Conservation (phyloP, 2,888 invertebrate genomes). For the Tromatobia lineatoria region DNA sequence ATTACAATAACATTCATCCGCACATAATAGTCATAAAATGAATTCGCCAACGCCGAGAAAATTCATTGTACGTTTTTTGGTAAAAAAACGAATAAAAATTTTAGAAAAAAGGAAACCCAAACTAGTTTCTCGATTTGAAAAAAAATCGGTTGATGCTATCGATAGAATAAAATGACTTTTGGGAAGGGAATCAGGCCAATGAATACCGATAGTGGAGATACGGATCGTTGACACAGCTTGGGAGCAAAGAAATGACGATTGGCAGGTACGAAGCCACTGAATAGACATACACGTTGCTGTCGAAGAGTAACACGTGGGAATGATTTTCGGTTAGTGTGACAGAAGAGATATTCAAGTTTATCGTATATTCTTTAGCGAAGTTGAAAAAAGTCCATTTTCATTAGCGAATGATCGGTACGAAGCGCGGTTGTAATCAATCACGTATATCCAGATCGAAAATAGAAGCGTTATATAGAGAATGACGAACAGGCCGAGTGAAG, state of each 20-base stretch:
- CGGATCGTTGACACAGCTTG: slow-evolving; percentile 14
- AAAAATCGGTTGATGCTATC: background rate
- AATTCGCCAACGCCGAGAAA: too few relatives aligned
- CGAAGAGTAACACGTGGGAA: background rate
- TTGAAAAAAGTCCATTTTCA: slow-evolving; percentile 80
- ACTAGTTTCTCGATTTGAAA: background rate
- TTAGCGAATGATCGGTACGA: slow-evolving; percentile 76
- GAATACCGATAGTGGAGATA: slow-evolving; percentile 13
- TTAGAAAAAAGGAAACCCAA: background rate
- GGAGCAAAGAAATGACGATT: slow-evolving; percentile 47
- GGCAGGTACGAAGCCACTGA: slow-evolving; percentile 23
- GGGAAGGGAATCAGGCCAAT: background rate
- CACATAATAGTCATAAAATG: too few relatives aligned
- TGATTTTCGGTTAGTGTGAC: background rate
- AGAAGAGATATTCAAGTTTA: background rate
- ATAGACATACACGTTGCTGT: background rate
- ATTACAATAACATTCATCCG: too few relatives aligned
- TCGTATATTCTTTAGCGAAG: slow-evolving; percentile 64
- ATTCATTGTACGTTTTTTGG: too few relatives aligned
- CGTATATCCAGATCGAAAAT: slow-evolving; percentile 76
- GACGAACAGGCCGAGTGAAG: slow-evolving; percentile 50
- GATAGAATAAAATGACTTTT: background rate
- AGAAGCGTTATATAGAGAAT: slow-evolving; percentile 72
- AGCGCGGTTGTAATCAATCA: slow-evolving; percentile 76
- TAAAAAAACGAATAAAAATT: background rate